Base-by-base conservation (phyloP, 1,140 invertebrate species). In the Drosophila suzukii region DNA sequence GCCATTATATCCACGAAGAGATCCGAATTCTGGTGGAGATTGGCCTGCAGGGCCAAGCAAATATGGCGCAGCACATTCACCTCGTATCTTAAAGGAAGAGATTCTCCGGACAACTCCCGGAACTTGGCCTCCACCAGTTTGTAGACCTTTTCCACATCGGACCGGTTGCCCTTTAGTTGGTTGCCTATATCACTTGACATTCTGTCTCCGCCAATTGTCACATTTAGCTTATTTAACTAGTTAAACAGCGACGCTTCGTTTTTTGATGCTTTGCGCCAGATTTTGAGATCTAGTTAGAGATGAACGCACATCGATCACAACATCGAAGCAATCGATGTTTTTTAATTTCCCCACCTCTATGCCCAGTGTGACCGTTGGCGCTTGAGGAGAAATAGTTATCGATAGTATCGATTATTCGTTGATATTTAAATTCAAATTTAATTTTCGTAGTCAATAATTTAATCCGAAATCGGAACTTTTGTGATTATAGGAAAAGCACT, bases 1-100 rank as follows among this genome's bases (percentile, higher is more conserved):
- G n/a, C 70, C 20, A 66, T 51, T 12, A 89, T 78, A 12, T 84
- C 68, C 10, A 55, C 80, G 32, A 61, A 88, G 4, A 83, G 50
- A n/a, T 83, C 80, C 0, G 60, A 56, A 58, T 86, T 41, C 41
- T 77, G 47, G 13, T 68, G 44, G 0, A 7, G 49, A 66, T 80
- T 82, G 5, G 83, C 73, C 43, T 76, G 74, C 15, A 89, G 27
- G 5, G 63, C 71, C 1, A 49, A 34, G 50, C 83, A 83, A 13
- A 88, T 17, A 34, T 80, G 53, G 34, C 79, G 67, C 43, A 83
- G 15, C 8, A 89, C 54, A 10, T 41, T 54, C 38, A 78, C 6
- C 10, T 62, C 74, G 34, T 53, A 60, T 3, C 57, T 47, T 15
- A 78, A 4, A 0, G 74, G 34, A 6, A 17, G 24, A 5, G 17